Evolutionary conservation across 2,113 vertebrate genomes (phyloP), one percentile per base, ranked within the genome.

Genomic region (Thamnaconus septentrionalis): DNA sequence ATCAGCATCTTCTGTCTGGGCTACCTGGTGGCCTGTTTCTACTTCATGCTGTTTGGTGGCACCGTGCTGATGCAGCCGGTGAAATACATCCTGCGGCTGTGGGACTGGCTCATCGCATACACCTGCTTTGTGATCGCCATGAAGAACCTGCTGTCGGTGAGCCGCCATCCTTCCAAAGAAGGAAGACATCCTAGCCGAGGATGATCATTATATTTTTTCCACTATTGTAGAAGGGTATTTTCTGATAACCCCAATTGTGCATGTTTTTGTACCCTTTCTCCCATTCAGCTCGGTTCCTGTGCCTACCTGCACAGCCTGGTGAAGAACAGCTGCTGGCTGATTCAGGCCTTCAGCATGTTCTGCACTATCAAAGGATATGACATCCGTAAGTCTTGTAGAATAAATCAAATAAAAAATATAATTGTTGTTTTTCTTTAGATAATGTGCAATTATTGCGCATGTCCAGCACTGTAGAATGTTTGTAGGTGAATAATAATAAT

Each of bases 1-100:
- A 90, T 93, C 66, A 91, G 80, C 56, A 75, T 93, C 72, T 84
- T 91, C 59, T 92, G 92, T 31, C 64, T 92, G 31, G 88, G 92
- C 11, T 92, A 92, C 84, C 85, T 94, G 79, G 70, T 89, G 59
- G 90, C 92, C 67, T 94, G 92, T 49, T 92, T 94, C 74, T 90
- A 92, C 76, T 92, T 93, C 73, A 88, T 90, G 92, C 55, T 92
- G 55, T 91, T 84, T 8, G 90, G 93, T 10, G 86, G 91, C 64
- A 90, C 64, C 4, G 86, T 92, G 75, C 86, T 93, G 40, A 81
- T 88, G 76, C 88, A 91, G 86, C 91, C 92, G 0, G 88, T 92
- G 42, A 84, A 76, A 41, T 77, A 89, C 60, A 75, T 92, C 8
- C 82, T 94, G 44, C 53, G 73, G 6, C 74, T 88, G 0, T 92